Percentiles rank a stretch among this genome's conserved stretches.
Conservation (phyloP, 2,888 invertebrate genomes). For the Erannis defoliaria region DNA sequence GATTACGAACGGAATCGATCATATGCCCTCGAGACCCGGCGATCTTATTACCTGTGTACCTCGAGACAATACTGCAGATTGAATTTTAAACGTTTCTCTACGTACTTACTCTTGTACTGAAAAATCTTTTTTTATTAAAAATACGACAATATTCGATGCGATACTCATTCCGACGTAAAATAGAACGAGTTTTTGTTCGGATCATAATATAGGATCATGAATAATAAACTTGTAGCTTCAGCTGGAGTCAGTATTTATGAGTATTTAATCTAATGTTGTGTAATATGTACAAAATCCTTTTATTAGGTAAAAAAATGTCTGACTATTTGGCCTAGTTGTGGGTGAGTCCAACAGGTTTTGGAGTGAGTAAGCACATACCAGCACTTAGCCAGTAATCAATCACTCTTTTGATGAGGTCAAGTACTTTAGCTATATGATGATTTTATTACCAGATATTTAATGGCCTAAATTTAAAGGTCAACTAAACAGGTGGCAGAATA, state of each 20-base stretch:
- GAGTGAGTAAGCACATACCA: background rate
- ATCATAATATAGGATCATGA: constrained; percentile 5
- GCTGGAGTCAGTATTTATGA: background rate
- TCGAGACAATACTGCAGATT: constrained; percentile 20
- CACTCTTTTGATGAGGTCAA: background rate
- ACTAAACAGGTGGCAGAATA: constrained; percentile 50
- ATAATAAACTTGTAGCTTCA: background rate
- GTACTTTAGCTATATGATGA: background rate
- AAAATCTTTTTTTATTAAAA: constrained; percentile 5
- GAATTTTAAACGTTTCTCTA: constrained; percentile 13
- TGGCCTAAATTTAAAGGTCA: constrained; percentile 17
- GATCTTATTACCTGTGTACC: constrained; percentile 63
- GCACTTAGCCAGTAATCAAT: constrained; percentile 13
- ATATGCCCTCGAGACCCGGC: constrained; percentile 56
- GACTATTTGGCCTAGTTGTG: constrained; percentile 4
- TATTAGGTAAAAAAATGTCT: background rate
- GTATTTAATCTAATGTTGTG: background rate
- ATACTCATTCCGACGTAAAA: background rate
- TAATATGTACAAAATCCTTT: background rate
- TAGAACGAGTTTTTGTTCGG: constrained; percentile 10
- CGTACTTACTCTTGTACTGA: background rate
- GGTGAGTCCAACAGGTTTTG: constrained; percentile 5
- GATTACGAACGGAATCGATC: constrained; percentile 59
- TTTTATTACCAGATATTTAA: constrained; percentile 11
- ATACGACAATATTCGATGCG: constrained; percentile 1